Percentiles rank a stretch among this genome's conserved stretches.
Conservation (phyloP, 2,797 vertebrate species). For the Sebastiscus albofasciatus region DNA sequence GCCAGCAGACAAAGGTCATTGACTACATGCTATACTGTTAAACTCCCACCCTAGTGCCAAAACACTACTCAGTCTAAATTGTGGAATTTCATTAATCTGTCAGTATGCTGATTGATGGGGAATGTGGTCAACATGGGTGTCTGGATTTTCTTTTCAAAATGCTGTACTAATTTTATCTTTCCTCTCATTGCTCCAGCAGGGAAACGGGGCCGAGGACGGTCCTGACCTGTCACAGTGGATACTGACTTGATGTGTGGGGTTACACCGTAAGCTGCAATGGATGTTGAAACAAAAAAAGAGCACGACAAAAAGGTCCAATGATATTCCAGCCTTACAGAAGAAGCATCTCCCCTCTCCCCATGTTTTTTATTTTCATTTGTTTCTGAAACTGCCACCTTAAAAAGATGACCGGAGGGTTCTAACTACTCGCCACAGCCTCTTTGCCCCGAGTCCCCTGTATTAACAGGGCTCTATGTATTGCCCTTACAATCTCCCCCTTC, state of each 20-base stretch:
- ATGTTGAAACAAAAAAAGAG: constrained; percentile 85
- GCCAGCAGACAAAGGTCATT: constrained; percentile 45
- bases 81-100: neutral
- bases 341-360: constrained; percentile 70
- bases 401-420: constrained; percentile 71
- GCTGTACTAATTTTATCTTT: constrained; percentile 85
- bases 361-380: constrained; percentile 36
- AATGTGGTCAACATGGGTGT: neutral
- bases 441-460: constrained; percentile 50
- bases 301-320: constrained; percentile 92
- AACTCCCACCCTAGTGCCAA: neutral
- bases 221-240: constrained; percentile 99
- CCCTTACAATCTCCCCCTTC: constrained; percentile 83
- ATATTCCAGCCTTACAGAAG: constrained; percentile 97
- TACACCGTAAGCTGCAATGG: constrained; percentile 99
- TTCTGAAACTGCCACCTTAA: constrained; percentile 74
- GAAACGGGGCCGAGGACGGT: constrained; percentile 98
- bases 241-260: constrained; percentile 99
- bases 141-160: constrained; percentile 12
- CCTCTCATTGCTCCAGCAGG: constrained; percentile 87
- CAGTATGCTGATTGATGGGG: neutral
- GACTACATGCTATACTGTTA: constrained; percentile 14
- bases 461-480: constrained; percentile 71
- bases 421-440: constrained; percentile 69
- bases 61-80: neutral